Evolutionary conservation across 2,797 vertebrate species (phyloP), one percentile per base, ranked within the genome.

Genomic region (Sebastiscus albofasciatus): DNA sequence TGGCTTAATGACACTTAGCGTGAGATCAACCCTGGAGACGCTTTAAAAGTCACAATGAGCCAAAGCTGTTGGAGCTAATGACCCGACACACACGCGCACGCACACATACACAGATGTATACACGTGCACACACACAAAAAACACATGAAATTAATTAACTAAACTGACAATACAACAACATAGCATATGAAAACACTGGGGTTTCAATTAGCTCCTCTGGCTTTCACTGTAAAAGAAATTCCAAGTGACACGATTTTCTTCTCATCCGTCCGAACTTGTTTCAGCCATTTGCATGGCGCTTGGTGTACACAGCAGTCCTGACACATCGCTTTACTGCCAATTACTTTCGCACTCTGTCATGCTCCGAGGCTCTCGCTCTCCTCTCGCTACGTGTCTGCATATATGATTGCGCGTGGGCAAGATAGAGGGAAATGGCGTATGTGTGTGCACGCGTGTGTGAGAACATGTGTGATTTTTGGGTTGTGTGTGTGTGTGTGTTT

Each of bases 41-140:
- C 92, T 86, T 77, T 73, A 79, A 89, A 90, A 92, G 87, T 88
- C 84, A 90, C 82, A 88, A 90, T 62, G 83, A 90, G 77, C 79
- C 72, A 84, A 91, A 92, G 90, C 86, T 90, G 91, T 89, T 82
- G 65, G 8, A 72, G 84, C 67, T 91, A 93, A 94, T 92, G 90
- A 89, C 79, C 82, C 82, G 54, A 70, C 68, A 60, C 31, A 22
- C 46, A 46, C 36, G 26, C 7, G 46, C 46, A 52, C 42, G 68
- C 65, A 2, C 42, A 46, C 42, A 72, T 46, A 36, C 52, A 74
- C 60, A 46, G n/a, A 77, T 46, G 18, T 26, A 69, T 56, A 42
- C 65, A 69, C 36, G 56, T n/a, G 8, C 56, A 62, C 46, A 60
- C 55, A n/a, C 55, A 66, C 9, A 69, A 69, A 54, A 81, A 72